These are phyloP conservation scores for Brachyistius frenatus DNA, from an alignment of 2,113 vertebrate species.

Conservation along the genomic window DNA sequence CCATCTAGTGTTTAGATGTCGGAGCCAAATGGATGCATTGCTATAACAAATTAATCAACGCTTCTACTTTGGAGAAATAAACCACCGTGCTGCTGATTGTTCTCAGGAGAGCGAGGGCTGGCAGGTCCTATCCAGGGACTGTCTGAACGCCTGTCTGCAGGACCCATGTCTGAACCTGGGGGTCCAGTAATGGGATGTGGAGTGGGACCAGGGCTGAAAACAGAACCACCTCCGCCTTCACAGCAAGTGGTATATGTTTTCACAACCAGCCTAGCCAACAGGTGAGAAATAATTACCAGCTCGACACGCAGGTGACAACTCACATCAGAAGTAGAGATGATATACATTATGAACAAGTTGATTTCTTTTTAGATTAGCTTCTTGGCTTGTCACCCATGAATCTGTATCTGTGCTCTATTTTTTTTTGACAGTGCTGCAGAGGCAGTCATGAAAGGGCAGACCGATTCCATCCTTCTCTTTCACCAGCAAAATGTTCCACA, in stretches of 20 bases:
- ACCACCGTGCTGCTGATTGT: not conserved
- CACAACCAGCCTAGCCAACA: slow-evolving; percentile 96
- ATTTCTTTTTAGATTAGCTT: not conserved
- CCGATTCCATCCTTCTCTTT: slow-evolving; percentile 94
- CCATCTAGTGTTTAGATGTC: slow-evolving; percentile 72
- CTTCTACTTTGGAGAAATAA: not conserved
- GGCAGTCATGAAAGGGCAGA: slow-evolving; percentile 94
- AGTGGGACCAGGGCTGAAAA: slow-evolving; percentile 76
- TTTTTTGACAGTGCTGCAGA: slow-evolving; percentile 90
- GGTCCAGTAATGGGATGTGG: slow-evolving; percentile 81
- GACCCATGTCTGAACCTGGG: slow-evolving; percentile 82
- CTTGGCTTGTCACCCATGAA: not conserved
- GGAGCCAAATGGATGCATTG: not conserved
- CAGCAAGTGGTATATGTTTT: slow-evolving; percentile 96
- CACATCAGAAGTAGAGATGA: not conserved
- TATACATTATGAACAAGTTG: too few relatives aligned
- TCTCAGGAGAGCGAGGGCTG: slow-evolving; percentile 87
- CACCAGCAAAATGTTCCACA: slow-evolving; percentile 96
- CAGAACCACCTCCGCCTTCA: slow-evolving; percentile 85
- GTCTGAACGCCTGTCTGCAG: slow-evolving; percentile 86
- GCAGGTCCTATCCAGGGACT: slow-evolving; percentile 86
- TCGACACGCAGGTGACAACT: not conserved
- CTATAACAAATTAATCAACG: not conserved
- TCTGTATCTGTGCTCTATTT: slow-evolving; percentile 14
- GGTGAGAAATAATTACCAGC: slow-evolving; percentile 81